Evolutionary conservation across 2,888 invertebrate species (phyloP).

Genomic region (Apocheima hispidaria): DNA sequence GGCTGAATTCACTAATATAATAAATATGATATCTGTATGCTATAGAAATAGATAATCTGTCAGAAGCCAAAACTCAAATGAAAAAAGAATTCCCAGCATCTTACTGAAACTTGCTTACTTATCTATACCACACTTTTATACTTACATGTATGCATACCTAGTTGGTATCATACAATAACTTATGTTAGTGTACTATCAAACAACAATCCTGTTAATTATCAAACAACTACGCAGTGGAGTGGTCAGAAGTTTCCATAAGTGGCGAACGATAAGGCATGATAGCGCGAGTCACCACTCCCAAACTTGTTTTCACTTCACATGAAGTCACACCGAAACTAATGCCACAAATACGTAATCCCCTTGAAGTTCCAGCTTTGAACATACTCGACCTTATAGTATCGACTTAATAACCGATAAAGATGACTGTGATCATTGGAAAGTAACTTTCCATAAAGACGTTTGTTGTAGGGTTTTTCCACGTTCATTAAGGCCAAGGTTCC

Average conservation of each 20-base stretch:
- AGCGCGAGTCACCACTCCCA: conserved; percentile 53
- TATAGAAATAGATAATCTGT: too few species aligned
- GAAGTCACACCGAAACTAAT: conserved; percentile 45
- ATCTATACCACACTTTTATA: too few species aligned
- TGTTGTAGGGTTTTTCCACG: conserved; percentile 38
- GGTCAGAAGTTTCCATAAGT: conserved; percentile 75
- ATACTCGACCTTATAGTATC: conserved; percentile 29
- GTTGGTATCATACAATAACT: not conserved
- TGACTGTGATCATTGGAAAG: conserved; percentile 40
- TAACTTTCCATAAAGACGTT: conserved; percentile 40
- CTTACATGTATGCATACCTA: too few species aligned
- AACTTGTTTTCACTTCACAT: conserved; percentile 57
- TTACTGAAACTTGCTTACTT: too few species aligned
- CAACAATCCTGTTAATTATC: conserved; percentile 51
- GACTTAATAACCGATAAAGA: conserved; percentile 30
- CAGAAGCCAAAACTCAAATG: too few species aligned
- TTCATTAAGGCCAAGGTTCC: conserved; percentile 41
- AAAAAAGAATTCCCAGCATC: too few species aligned
- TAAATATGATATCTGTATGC: too few species aligned
- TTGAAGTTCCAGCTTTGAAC: conserved; percentile 33
- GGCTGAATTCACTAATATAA: too few species aligned
- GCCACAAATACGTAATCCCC: conserved; percentile 40
- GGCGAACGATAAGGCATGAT: conserved; percentile 60
- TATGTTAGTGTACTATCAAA: not conserved
- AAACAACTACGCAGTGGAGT: conserved; percentile 51